Evolutionary conservation across 2,888 invertebrate genomes (phyloP).

Genomic region (Andrena fulva): DNA sequence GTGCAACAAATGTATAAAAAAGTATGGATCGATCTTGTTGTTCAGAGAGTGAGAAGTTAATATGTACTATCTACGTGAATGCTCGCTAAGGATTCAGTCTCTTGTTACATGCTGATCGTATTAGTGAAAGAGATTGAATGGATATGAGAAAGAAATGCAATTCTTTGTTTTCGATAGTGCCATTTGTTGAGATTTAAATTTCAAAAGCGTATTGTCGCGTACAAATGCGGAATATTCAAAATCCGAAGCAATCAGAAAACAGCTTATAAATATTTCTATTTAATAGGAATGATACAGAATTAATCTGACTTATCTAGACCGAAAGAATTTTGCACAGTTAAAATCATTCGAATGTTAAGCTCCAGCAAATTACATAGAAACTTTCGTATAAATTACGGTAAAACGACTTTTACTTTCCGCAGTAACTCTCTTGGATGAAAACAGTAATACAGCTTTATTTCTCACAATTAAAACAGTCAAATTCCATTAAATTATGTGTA

Average conservation of each 20-base stretch:
- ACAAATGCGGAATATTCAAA: conserved; percentile 5
- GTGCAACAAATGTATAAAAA: conserved; percentile 41
- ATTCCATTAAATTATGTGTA: conserved; percentile 49
- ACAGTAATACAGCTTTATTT: conserved; percentile 45
- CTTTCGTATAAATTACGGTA: conserved; percentile 25
- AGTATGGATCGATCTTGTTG: conserved; percentile 23
- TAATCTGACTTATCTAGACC: conserved; percentile 12
- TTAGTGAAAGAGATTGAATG: conserved; percentile 10
- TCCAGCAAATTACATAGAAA: conserved; percentile 5
- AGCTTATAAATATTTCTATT: conserved; percentile 12
- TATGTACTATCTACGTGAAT: conserved; percentile 4
- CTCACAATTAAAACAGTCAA: conserved; percentile 44
- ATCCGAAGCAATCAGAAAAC: conserved; percentile 17
- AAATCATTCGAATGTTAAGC: conserved; percentile 22
- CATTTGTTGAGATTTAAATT: conserved; percentile 8
- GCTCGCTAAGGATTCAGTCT: conserved; percentile 24
- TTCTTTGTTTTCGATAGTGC: not conserved
- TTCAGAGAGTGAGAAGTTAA: conserved; percentile 22
- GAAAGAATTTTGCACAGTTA: conserved; percentile 19
- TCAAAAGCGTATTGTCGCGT: conserved; percentile 2
- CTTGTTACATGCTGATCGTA: conserved; percentile 2
- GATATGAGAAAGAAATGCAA: conserved; percentile 38
- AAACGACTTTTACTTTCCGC: conserved; percentile 7
- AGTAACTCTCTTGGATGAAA: conserved; percentile 25
- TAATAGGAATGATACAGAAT: conserved; percentile 45